Conservation (phyloP, 2,888 invertebrate species). For the Pemphredon lugubris region DNA sequence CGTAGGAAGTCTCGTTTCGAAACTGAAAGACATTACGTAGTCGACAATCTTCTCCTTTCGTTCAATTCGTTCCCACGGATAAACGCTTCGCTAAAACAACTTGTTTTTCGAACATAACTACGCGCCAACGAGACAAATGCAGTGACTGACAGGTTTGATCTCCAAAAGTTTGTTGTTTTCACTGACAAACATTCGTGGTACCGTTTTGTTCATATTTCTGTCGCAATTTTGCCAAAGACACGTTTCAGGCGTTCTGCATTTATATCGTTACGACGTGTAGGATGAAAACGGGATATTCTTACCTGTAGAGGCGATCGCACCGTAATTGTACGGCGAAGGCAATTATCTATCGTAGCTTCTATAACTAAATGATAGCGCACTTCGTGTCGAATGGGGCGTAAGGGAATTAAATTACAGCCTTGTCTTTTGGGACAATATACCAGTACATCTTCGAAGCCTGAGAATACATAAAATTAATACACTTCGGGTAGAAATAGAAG, state of each 20-base stretch:
- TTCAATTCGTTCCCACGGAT: not conserved
- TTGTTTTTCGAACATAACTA: too few relatives aligned
- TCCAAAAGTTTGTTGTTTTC: too few relatives aligned
- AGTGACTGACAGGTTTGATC: too few relatives aligned
- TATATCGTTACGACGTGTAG: too few relatives aligned
- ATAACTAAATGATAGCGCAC: conserved; percentile 88
- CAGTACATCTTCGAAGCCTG: conserved; percentile 84
- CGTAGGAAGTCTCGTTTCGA: conserved; percentile 89
- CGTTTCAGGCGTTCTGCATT: too few relatives aligned
- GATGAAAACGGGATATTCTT: too few relatives aligned
- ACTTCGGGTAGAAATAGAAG: not conserved
- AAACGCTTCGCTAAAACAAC: too few relatives aligned
- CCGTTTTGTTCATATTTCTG: too few relatives aligned
- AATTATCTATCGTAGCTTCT: conserved; percentile 85
- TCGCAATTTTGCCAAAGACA: too few relatives aligned
- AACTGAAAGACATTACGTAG: conserved; percentile 85
- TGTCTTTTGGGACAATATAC: conserved; percentile 86
- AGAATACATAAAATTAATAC: too few relatives aligned
- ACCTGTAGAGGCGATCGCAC: conserved; percentile 90
- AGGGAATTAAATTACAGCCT: conserved; percentile 85
- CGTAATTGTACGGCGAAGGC: conserved; percentile 82
- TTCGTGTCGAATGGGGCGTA: conserved; percentile 84
- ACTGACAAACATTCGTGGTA: too few relatives aligned
- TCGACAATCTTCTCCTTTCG: not conserved
- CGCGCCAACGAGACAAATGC: too few relatives aligned